Evolutionary conservation across 2,113 vertebrate genomes (phyloP), one percentile per base, ranked within the genome.

Genomic region (Nyctereutes procyonoides): DNA sequence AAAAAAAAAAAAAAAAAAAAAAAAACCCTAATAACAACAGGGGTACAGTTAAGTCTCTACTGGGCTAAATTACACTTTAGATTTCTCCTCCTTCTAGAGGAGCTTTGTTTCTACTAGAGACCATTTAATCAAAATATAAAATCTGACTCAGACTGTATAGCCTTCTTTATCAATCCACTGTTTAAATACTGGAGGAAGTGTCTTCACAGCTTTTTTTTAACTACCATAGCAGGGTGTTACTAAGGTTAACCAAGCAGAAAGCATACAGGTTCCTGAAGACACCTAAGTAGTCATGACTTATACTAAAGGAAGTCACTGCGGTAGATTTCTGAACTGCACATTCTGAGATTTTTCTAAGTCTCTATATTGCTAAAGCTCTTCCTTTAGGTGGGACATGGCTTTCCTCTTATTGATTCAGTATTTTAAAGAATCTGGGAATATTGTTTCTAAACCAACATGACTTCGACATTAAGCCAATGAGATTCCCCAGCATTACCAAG

Each of bases 81-180:
- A 16, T 38, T 48, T 14, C 38, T 88, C n/a, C 10, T 76, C 58
- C 67, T 79, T 73, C 26, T 12, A 67, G 4, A 5, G 20, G 48
- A 48, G 17, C 24, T 82, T 26, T 85, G 65, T 51, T 95, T 82
- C 79, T 24, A 88, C 35, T 13, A 89, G 48, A 96, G 32, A 74
- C 62, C 65, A 65, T 73, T 87, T 38, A 87, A 56, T 95, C 14
- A 93, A 73, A 95, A 67, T 30, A 85, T 17, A 76, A 87, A 95
- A 71, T 62, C 48, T 19, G 67, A 82, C 5, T 17, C 62, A 93
- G 67, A 8, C 16, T n/a, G 22, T 24, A 93, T 24, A 93, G 90
- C 17, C 24, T 79, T 93, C 24, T 26, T 90, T 62, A 84, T 63
- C 76, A 80, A 48, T 20, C 26, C 26, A 48, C 0, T 91, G 19